A percentile compares a stretch with the other conserved stretches of the same genome.
Evolutionary conservation across 2,797 vertebrate genomes (phyloP).

Genomic region (Peromyscus nudipes): DNA sequence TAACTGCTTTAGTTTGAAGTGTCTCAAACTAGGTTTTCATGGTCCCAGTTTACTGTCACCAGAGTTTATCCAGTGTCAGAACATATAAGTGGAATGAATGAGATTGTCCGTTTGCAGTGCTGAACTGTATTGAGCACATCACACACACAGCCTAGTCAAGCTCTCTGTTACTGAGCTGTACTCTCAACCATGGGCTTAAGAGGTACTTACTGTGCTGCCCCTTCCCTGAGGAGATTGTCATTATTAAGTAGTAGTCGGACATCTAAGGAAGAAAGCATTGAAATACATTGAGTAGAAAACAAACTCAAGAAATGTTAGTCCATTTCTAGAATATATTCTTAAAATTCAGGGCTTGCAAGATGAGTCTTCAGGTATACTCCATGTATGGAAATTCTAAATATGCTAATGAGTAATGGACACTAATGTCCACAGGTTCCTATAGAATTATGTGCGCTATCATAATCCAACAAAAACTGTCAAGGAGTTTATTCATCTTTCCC

Average conservation of each 20-base stretch:
- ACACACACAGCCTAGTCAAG: too few relatives aligned
- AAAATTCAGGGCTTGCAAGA: slow-evolving; percentile 40
- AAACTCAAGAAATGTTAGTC: slow-evolving; percentile 44
- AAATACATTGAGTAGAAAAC: slow-evolving; percentile 55
- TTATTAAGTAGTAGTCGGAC: slow-evolving; percentile 96
- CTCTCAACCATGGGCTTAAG: neutral
- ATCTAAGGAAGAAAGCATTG: slow-evolving; percentile 89
- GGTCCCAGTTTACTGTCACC: slow-evolving; percentile 21
- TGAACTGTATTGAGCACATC: neutral
- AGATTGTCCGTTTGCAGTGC: neutral
- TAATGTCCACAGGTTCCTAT: slow-evolving; percentile 49
- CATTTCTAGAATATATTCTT: slow-evolving; percentile 51
- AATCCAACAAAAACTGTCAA: slow-evolving; percentile 61
- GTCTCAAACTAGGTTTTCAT: slow-evolving; percentile 42
- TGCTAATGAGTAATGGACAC: neutral
- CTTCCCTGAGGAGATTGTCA: slow-evolving; percentile 97
- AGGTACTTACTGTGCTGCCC: slow-evolving; percentile 94
- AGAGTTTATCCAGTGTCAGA: slow-evolving; percentile 16
- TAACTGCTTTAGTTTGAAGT: slow-evolving; percentile 49
- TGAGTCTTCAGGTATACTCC: slow-evolving; percentile 14
- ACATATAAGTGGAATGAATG: neutral
- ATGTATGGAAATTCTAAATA: slow-evolving; percentile 25
- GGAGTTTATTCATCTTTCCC: neutral
- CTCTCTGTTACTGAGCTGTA: neutral
- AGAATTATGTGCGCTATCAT: neutral